Percentiles rank a stretch among this genome's conserved stretches.
Conservation (phyloP, 2,113 vertebrate genomes). For the Myiozetetes cayanensis region DNA sequence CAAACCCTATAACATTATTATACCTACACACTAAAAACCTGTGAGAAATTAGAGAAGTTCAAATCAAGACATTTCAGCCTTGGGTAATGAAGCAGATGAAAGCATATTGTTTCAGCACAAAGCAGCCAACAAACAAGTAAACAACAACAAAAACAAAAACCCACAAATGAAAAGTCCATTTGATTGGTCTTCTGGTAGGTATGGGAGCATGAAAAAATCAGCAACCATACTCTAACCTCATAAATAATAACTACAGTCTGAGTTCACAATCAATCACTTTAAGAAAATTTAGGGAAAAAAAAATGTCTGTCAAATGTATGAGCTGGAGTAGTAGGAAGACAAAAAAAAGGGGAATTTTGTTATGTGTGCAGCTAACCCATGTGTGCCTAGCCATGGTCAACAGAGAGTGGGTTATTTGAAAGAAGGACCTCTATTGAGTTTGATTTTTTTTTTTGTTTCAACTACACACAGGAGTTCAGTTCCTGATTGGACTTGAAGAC, state of each 20-base stretch:
- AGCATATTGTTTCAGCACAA: neutral
- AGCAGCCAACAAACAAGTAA: neutral
- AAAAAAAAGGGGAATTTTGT: neutral
- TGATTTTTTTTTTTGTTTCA: neutral
- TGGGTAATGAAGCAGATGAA: neutral
- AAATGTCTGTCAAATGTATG: neutral
- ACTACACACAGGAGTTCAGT: neutral
- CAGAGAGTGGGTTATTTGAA: neutral
- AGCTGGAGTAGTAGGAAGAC: neutral
- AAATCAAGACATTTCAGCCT: neutral
- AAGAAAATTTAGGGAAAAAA: neutral
- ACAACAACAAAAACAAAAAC: neutral
- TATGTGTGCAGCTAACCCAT: neutral
- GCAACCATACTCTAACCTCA: neutral
- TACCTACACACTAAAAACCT: neutral
- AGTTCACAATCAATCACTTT: neutral
- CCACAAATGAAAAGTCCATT: neutral
- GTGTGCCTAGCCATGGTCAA: neutral
- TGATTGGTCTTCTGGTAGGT: neutral
- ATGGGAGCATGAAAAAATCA: neutral
- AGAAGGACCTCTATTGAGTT: neutral
- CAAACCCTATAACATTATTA: neutral
- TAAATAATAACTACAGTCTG: neutral
- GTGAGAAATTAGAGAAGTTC: neutral
- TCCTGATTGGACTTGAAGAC: neutral